Evolutionary conservation across 2,797 vertebrate genomes (phyloP).

Genomic region (Chrysolophus pictus): DNA sequence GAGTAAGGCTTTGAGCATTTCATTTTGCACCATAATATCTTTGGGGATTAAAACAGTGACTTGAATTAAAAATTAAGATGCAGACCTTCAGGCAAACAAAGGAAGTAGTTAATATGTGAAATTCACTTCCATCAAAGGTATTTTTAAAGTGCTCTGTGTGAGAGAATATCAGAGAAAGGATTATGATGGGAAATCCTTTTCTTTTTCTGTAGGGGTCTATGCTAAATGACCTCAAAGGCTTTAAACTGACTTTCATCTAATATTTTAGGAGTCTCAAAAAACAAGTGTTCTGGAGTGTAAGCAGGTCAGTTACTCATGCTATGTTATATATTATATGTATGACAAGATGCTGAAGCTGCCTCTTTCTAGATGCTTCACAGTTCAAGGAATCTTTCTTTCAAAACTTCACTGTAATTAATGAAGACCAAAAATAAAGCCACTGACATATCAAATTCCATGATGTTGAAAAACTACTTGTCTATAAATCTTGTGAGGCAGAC

Average conservation of each 20-base stretch:
- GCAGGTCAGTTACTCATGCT: not conserved
- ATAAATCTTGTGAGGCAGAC: not conserved
- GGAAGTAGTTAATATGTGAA: slow-evolving; percentile 9
- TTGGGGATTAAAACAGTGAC: not conserved
- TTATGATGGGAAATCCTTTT: not conserved
- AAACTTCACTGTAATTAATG: not conserved
- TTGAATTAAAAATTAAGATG: slow-evolving; percentile 20
- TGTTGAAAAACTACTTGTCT: not conserved
- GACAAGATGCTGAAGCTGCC: not conserved
- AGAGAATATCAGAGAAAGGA: not conserved
- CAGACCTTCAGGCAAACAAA: not conserved
- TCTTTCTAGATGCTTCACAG: not conserved
- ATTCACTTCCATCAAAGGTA: slow-evolving; percentile 11
- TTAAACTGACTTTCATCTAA: not conserved
- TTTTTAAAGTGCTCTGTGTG: not conserved
- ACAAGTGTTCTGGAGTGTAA: not conserved
- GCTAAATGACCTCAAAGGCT: not conserved
- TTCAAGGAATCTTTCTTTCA: not conserved
- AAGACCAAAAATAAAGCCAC: not conserved
- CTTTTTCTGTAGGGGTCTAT: not conserved
- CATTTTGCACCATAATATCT: slow-evolving; percentile 9
- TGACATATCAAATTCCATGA: not conserved
- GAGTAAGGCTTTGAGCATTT: not conserved
- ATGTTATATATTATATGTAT: not conserved
- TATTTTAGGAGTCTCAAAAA: not conserved